Evolutionary conservation across 2,797 vertebrate species (phyloP).

Genomic region (Enteromius unitaeniatus): DNA sequence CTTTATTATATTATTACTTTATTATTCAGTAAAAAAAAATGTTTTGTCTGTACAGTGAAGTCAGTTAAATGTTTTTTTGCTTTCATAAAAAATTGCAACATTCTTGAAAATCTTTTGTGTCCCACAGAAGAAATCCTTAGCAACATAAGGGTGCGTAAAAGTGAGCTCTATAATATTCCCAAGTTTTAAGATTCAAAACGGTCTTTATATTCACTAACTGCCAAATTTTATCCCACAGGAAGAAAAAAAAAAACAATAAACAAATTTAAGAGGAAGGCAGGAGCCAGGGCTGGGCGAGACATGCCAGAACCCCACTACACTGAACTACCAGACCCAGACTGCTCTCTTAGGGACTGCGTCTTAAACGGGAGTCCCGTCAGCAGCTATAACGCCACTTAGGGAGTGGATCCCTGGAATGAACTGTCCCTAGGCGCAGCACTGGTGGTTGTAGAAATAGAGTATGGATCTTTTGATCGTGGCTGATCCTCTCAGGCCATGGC

Average conservation of each 20-base stretch:
- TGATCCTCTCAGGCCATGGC: conserved; percentile 41
- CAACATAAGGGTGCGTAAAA: not conserved
- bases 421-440: conserved; percentile 40
- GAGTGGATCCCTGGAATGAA: conserved; percentile 37
- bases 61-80: not conserved
- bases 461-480: conserved; percentile 50
- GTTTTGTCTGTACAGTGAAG: not conserved
- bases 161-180: not conserved
- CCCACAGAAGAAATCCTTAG: not conserved
- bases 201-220: conserved; percentile 28
- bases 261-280: conserved; percentile 43
- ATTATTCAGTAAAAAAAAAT: not conserved
- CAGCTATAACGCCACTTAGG: conserved; percentile 41
- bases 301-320: conserved; percentile 38
- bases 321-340: conserved; percentile 26
- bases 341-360: conserved; percentile 22
- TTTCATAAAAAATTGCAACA: not conserved
- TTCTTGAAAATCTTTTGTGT: not conserved
- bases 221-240: conserved; percentile 33
- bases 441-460: conserved; percentile 53
- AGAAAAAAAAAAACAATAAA: conserved; percentile 57
- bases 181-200: conserved; percentile 14
- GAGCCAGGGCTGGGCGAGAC: conserved; percentile 44
- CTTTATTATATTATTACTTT: not conserved
- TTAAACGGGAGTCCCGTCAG: conserved; percentile 11